phyloP scores from a whole-genome alignment of 2,797 vertebrate genomes.

The Coregonus suidteri region DNA sequence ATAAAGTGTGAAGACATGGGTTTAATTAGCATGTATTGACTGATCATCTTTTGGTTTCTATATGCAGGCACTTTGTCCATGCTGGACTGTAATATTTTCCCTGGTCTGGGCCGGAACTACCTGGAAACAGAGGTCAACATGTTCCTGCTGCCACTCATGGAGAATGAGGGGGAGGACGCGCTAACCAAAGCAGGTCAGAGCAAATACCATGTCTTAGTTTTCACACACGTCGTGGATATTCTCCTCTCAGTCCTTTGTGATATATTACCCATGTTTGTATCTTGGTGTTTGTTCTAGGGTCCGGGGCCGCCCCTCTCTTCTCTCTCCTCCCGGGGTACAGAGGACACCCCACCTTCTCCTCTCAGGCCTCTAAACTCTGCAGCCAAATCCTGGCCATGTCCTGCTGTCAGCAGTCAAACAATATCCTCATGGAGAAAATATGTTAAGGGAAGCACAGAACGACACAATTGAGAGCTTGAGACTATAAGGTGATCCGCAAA shows the following conservation, averaged over 20 bases:
- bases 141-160: constrained; percentile 87
- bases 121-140: constrained; percentile 87
- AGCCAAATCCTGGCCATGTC: too few species aligned
- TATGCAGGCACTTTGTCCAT: too few species aligned
- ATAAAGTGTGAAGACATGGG: too few species aligned
- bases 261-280: not conserved
- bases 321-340: constrained; percentile 87
- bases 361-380: too few species aligned
- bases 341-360: constrained; percentile 82
- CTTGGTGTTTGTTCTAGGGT: constrained; percentile 59
- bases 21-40: too few species aligned
- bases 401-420: too few species aligned
- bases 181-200: constrained; percentile 79
- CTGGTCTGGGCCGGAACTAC: constrained; percentile 26
- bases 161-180: constrained; percentile 82
- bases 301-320: constrained; percentile 80
- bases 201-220: not conserved
- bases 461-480: too few species aligned
- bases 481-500: too few species aligned
- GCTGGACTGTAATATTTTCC: too few species aligned
- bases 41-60: too few species aligned
- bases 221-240: not conserved
- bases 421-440: too few species aligned
- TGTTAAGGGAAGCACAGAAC: too few species aligned
- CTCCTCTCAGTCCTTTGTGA: not conserved